These are phyloP conservation scores for Pocillopora grandis DNA, from an alignment of 92 coral and sea anemone genomes.

Conservation along the genomic window DNA sequence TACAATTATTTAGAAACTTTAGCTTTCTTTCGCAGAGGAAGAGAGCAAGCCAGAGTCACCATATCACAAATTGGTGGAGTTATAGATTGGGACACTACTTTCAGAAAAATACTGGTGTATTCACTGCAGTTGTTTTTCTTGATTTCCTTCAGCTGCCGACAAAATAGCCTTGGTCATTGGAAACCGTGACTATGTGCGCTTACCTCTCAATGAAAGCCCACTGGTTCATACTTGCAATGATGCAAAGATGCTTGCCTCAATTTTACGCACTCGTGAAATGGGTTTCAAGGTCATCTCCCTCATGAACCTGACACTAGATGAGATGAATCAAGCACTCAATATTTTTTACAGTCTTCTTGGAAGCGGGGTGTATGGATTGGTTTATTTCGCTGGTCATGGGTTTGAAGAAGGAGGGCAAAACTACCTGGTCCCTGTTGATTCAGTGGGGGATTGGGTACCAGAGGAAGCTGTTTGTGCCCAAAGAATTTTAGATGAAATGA, in stretches of 20 bases:
- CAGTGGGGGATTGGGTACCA: slow-evolving; percentile 86
- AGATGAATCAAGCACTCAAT: slow-evolving; percentile 73
- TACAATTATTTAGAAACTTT: too few relatives aligned
- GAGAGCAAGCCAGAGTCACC: too few relatives aligned
- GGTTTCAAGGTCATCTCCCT: slow-evolving; percentile 93
- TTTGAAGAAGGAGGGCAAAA: slow-evolving; percentile 93
- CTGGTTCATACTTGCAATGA: slow-evolving; percentile 87
- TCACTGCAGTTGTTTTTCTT: background rate
- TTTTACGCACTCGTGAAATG: slow-evolving; percentile 87
- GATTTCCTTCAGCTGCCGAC: slow-evolving; percentile 53
- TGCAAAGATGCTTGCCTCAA: slow-evolving; percentile 79
- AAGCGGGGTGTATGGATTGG: slow-evolving; percentile 78
- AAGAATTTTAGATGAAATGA: slow-evolving; percentile 71
- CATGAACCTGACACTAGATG: slow-evolving; percentile 76
- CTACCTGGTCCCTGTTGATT: slow-evolving; percentile 89
- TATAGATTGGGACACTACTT: too few relatives aligned
- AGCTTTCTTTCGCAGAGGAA: too few relatives aligned
- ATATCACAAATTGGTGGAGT: too few relatives aligned
- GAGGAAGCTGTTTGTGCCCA: slow-evolving; percentile 87
- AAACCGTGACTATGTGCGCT: slow-evolving; percentile 75
- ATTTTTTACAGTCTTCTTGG: slow-evolving; percentile 74
- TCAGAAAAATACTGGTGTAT: too few relatives aligned
- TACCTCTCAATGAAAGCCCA: slow-evolving; percentile 61
- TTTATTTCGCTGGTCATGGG: slow-evolving; percentile 96
- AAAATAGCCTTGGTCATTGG: slow-evolving; percentile 92